A percentile compares a stretch with the other conserved stretches of the same genome.
Evolutionary conservation across 2,888 invertebrate species (phyloP).

Genomic region (Lasioglossum oenotherae): DNA sequence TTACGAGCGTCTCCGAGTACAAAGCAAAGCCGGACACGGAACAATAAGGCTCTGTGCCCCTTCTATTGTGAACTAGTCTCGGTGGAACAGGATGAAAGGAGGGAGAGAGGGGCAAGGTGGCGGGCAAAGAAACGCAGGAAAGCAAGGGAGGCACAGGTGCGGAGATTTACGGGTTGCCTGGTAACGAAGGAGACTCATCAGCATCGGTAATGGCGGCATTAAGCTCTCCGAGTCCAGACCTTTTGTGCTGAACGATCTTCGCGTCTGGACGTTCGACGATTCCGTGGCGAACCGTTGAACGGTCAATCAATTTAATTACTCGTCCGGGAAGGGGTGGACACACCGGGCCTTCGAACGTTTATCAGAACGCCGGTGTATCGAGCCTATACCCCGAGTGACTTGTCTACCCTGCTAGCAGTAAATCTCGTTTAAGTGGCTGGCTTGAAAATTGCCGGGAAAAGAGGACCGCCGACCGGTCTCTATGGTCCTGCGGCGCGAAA

Average conservation of each 20-base stretch:
- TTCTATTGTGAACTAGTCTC: slow-evolving; percentile 58
- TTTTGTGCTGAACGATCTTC: slow-evolving; percentile 62
- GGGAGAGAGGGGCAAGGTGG: slow-evolving; percentile 10
- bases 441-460: slow-evolving; percentile 48
- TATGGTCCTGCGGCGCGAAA: slow-evolving; percentile 22
- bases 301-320: slow-evolving; percentile 75
- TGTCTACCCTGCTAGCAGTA: slow-evolving; percentile 58
- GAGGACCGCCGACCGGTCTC: slow-evolving; percentile 5
- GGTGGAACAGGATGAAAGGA: background rate
- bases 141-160: slow-evolving; percentile 35
- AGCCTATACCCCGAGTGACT: slow-evolving; percentile 60
- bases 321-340: slow-evolving; percentile 51
- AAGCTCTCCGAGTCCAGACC: slow-evolving; percentile 59
- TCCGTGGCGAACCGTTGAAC: slow-evolving; percentile 43
- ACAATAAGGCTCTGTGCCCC: slow-evolving; percentile 59
- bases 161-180: slow-evolving; percentile 74
- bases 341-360: slow-evolving; percentile 48
- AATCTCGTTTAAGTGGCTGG: slow-evolving; percentile 59
- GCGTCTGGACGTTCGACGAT: slow-evolving; percentile 30
- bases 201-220: slow-evolving; percentile 72
- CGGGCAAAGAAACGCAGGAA: slow-evolving; percentile 32
- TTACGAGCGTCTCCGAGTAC: slow-evolving; percentile 55
- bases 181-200: slow-evolving; percentile 78
- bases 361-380: slow-evolving; percentile 39
- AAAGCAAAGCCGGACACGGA: slow-evolving; percentile 44